phyloP scores from a whole-genome alignment of 2,797 vertebrate genomes.

The Pampus argenteus region DNA sequence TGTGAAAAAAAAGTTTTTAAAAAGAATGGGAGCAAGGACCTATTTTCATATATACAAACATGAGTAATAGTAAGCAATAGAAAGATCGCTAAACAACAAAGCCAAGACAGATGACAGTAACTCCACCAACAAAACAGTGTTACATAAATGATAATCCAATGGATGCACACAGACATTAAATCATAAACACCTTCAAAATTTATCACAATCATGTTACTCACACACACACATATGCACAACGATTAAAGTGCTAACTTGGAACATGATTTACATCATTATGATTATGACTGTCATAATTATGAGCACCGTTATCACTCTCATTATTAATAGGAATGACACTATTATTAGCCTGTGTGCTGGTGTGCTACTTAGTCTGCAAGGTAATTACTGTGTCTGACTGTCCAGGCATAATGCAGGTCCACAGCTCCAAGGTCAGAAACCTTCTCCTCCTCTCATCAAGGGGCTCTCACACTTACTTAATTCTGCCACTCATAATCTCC shows the following conservation, averaged over 20 bases:
- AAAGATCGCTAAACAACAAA: constrained; percentile 28
- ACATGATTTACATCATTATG: constrained; percentile 84
- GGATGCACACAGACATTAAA: constrained; percentile 73
- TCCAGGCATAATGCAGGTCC: constrained; percentile 67
- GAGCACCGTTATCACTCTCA: constrained; percentile 77
- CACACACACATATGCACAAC: constrained; percentile 20
- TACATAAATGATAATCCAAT: constrained; percentile 67
- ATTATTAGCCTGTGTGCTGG: constrained; percentile 76
- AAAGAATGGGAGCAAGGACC: background rate
- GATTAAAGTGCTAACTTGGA: constrained; percentile 77
- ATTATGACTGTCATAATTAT: constrained; percentile 84
- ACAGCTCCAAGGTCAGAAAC: constrained; percentile 71
- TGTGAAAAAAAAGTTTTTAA: constrained; percentile 5
- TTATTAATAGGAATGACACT: constrained; percentile 83
- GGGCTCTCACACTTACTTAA: constrained; percentile 83
- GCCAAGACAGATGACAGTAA: constrained; percentile 64
- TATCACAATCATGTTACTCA: constrained; percentile 67
- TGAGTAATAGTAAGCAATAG: constrained; percentile 28
- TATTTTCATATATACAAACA: constrained; percentile 9
- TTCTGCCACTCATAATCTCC: constrained; percentile 88
- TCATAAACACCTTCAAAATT: constrained; percentile 75
- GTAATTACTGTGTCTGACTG: constrained; percentile 77
- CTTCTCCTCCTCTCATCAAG: constrained; percentile 67
- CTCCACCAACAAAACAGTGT: constrained; percentile 51
- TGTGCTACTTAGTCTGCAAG: constrained; percentile 63